Conservation (phyloP, 2,888 invertebrate species). For the Tigriopus californicus region DNA sequence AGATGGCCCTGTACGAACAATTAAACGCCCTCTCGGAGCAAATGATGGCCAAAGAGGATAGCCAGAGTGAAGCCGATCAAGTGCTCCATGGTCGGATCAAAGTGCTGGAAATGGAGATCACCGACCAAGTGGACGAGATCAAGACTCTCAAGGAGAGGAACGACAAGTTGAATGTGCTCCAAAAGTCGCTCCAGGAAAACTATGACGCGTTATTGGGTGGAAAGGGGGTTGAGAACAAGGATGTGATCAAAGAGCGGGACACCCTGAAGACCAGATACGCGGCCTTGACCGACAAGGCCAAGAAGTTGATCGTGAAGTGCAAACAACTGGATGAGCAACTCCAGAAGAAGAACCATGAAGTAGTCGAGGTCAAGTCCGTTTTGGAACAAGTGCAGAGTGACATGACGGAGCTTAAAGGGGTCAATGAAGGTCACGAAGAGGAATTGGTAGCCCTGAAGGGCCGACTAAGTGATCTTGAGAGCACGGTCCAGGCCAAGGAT, state of each 20-base stretch:
- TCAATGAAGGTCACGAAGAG: not conserved
- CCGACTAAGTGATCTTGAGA: not conserved
- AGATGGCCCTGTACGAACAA: no score
- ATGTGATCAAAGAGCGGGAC: conserved; percentile 10
- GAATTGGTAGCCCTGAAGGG: not conserved
- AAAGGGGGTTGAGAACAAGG: not conserved
- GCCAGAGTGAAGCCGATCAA: not conserved
- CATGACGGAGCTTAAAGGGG: not conserved
- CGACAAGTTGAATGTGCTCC: not conserved
- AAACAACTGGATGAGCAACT: conserved; percentile 10
- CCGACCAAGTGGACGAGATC: conserved; percentile 7
- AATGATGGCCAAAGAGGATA: not conserved
- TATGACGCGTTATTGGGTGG: not conserved
- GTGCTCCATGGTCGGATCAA: not conserved
- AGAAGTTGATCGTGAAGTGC: conserved; percentile 9
- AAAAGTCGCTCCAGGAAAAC: not conserved
- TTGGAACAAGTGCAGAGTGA: not conserved
- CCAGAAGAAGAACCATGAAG: not conserved
- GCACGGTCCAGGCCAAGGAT: not conserved
- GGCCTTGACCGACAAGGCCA: conserved; percentile 2
- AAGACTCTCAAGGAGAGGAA: not conserved
- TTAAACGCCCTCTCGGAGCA: no score
- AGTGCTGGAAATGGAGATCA: not conserved
- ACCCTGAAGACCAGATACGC: conserved; percentile 5
- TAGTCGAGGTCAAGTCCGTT: not conserved